Conservation (phyloP, 2,113 vertebrate genomes). For the Pleuronectes platessa region DNA sequence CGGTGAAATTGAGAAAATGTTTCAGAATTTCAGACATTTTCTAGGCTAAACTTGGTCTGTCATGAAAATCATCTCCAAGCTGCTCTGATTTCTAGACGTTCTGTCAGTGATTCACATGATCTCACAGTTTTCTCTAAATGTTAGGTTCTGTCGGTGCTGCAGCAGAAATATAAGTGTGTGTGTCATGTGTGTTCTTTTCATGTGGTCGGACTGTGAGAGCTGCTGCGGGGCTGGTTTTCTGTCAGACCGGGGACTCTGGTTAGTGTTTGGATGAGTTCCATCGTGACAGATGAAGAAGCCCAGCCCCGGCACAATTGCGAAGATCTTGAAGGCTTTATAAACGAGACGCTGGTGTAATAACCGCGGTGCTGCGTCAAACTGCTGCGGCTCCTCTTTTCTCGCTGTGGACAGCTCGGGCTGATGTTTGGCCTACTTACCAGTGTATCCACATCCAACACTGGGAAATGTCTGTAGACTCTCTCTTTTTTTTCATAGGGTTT, state of each 20-base stretch:
- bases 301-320: constrained; percentile 51
- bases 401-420: constrained; percentile 41
- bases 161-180: neutral
- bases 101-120: neutral
- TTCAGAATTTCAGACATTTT: neutral
- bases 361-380: constrained; percentile 50
- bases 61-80: neutral
- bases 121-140: neutral
- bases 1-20: neutral
- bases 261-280: constrained; percentile 71
- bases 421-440: constrained; percentile 51
- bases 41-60: neutral
- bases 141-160: neutral
- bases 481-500: constrained; percentile 24
- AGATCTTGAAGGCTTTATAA: constrained; percentile 61
- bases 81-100: neutral
- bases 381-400: constrained; percentile 41
- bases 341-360: constrained; percentile 55
- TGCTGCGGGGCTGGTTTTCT: constrained; percentile 26
- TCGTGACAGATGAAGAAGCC: constrained; percentile 47
- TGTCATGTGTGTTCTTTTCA: constrained; percentile 21
- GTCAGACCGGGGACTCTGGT: constrained; percentile 57
- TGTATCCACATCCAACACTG: constrained; percentile 40
- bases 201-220: constrained; percentile 32
- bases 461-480: constrained; percentile 10